Evolutionary conservation across 2,888 invertebrate genomes (phyloP).

Genomic region (Meiosimyza platycephala): DNA sequence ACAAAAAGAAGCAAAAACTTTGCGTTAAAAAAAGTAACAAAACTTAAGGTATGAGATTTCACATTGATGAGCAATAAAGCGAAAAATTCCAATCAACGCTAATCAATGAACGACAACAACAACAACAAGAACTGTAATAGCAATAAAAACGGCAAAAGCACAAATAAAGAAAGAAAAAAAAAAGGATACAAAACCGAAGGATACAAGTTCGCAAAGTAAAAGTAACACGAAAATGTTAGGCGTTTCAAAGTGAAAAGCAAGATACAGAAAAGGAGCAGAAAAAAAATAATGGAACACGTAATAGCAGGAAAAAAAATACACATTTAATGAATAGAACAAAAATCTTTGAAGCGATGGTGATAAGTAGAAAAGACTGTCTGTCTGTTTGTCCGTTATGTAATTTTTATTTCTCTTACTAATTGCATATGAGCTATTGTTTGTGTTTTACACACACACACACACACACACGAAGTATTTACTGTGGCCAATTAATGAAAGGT

Average conservation of each 20-base stretch:
- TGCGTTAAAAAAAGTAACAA: conserved; percentile 3
- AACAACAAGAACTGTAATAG: not conserved
- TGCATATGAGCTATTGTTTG: no score
- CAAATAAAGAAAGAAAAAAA: not conserved
- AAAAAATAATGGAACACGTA: no score
- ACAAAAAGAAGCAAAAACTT: not conserved
- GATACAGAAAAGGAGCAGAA: no score
- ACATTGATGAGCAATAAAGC: conserved; percentile 53
- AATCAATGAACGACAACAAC: conserved; percentile 48
- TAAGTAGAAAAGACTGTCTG: no score
- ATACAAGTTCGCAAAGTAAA: not conserved
- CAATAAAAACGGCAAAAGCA: conserved; percentile 1
- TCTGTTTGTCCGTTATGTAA: no score
- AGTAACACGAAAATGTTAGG: not conserved
- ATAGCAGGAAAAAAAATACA: no score
- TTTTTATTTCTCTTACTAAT: no score
- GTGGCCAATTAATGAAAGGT: no score
- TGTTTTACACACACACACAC: no score
- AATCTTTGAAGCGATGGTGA: no score
- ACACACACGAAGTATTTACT: no score
- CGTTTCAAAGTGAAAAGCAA: not conserved
- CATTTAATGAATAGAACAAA: no score
- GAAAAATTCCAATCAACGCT: conserved; percentile 62
- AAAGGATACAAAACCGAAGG: not conserved
- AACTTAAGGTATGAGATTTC: not conserved